A percentile compares a stretch with the other conserved stretches of the same genome.
phyloP scores from a whole-genome alignment of 2,888 invertebrate genomes.

The Acrocera orbiculus region DNA sequence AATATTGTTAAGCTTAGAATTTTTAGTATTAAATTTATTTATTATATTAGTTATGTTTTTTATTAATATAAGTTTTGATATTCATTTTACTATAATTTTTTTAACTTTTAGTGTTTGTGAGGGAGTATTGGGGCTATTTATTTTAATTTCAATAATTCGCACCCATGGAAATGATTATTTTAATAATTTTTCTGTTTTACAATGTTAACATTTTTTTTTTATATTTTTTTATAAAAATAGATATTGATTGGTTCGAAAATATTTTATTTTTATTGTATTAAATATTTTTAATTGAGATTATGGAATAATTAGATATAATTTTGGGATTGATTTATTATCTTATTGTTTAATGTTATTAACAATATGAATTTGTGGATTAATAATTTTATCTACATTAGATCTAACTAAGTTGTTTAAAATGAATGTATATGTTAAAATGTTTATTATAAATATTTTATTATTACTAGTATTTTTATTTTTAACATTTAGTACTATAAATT shows the following conservation, averaged over 20 bases:
- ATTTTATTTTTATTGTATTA: conserved; percentile 34
- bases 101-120: conserved; percentile 47
- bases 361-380: conserved; percentile 42
- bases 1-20: conserved; percentile 41
- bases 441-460: conserved; percentile 34
- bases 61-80: conserved; percentile 32
- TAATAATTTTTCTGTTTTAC: conserved; percentile 38
- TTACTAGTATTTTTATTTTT: conserved; percentile 38
- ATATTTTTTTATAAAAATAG: conserved; percentile 34
- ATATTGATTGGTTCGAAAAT: conserved; percentile 37
- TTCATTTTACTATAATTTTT: conserved; percentile 42
- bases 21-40: conserved; percentile 40
- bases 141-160: conserved; percentile 44
- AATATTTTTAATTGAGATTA: conserved; percentile 26
- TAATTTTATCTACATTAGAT: conserved; percentile 40
- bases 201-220: conserved; percentile 40
- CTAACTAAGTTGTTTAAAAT: no score
- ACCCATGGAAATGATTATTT: conserved; percentile 46
- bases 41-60: conserved; percentile 34
- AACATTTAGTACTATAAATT: conserved; percentile 39
- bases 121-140: conserved; percentile 41
- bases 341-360: conserved; percentile 37
- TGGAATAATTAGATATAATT: conserved; percentile 31
- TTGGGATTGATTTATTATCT: conserved; percentile 36
- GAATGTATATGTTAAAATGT: no score